Evolutionary conservation across 2,888 invertebrate species (phyloP), one percentile per base, ranked within the genome.

Genomic region (Lampropteryx suffumata): DNA sequence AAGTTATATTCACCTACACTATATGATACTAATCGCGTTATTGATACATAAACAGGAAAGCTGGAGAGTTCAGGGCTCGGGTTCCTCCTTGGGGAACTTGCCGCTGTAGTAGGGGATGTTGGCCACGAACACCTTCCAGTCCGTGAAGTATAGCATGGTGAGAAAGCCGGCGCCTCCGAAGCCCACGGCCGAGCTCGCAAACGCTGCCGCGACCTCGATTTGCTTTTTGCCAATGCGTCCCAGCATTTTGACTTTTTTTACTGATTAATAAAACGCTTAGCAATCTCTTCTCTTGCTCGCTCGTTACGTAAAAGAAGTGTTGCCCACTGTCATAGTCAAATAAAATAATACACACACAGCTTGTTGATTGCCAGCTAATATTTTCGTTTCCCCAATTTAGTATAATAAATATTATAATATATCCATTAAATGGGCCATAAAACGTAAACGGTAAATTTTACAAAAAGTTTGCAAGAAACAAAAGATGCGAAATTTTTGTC

Each of bases 51-150:
- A 26, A 24, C 8, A 12, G 9, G 24, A 11, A 8, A 17, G 5
- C 28, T 10, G 11, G 11, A 9, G 29, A 12, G 28, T 37, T 44
- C 30, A 53, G 54, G 33, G 39, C 46, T 49, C 14, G 42, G 29
- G 24, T 56, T 75, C 76, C 53, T 90, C 85, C 29, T 91, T 83
- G 77, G 62, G 62, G 54, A 93, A 96, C 82, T 96, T 96, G 57
- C 93, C 92, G 64, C 92, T 92, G 81, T 96, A 96, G 82, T 92
- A 94, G 13, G 97, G 97, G 58, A 97, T 81, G 76, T 94, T 93
- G 62, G 93, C 91, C 39, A 94, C 90, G 57, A 96, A 84, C 40
- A 92, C 73, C 80, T 93, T 94, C 96, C 96, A 97, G 73, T 97
- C 96, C 0, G 95, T 95, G 62, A 94, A 91, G 79, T 95, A 97